Base-by-base conservation (phyloP, 2,888 invertebrate genomes). In the Drosophila lacicola region DNA sequence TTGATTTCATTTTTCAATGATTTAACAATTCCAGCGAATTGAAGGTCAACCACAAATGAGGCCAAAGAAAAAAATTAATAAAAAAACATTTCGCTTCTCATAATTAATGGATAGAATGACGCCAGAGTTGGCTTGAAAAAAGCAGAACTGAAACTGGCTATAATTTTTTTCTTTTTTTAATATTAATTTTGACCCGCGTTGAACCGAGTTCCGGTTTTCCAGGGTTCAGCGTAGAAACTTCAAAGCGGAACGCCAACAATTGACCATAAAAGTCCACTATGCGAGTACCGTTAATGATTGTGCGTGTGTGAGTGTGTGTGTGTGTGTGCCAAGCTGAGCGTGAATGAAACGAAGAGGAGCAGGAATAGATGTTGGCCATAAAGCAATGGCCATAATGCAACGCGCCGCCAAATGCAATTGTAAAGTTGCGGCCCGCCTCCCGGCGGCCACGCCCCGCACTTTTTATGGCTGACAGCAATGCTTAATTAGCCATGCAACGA, bases 31-130 rank as follows among this genome's bases (percentile, higher is more conserved):
- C 78, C 41, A 69, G 65, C 74, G 50, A 70, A 70, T 62, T 69
- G 64, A 82, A 82, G 82, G 82, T 81, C 84, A 70, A 57, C 79
- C 67, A 45, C 81, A 73, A 78, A 82, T 78, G 75, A 44, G 79
- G 64, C 55, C 78, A 50, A 37, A 47, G 37, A 2, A 34, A 45
- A 9, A 50, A 21, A 33, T n/a, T 17, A 17, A 17, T 17, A 29
- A 14, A 61, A 13, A 14, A 47, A 25, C 13, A 47, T 37, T 45
- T 54, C 41, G 45, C 55, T 70, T 54, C 14, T 37, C 47, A 68
- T 71, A 74, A 78, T 71, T 86, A 83, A 78, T 78, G 66, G 42
- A 13, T 49, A 50, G 42, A 56, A 67, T 83, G 84, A 81, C 87
- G 81, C 47, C 69, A 70, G 61, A 71, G 67, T 36, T 60, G 21